Evolutionary conservation across 2,888 invertebrate species (phyloP).

Genomic region (Diploptera punctata): DNA sequence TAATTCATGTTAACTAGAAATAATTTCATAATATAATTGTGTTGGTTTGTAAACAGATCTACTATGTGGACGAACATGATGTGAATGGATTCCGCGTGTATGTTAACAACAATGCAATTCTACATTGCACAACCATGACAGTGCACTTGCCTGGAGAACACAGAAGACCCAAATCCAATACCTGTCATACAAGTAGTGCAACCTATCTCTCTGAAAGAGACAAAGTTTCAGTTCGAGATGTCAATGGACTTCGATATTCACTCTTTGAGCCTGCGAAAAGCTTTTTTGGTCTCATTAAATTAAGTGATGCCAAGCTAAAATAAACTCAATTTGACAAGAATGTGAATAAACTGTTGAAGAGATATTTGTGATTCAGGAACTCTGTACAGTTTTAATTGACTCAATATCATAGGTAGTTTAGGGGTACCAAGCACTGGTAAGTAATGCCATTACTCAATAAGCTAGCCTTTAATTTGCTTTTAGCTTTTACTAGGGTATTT

Average conservation of each 20-base stretch:
- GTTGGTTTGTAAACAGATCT: conserved; percentile 62
- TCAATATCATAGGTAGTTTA: no score
- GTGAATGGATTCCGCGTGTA: conserved; percentile 77
- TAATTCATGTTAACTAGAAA: no score
- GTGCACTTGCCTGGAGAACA: conserved; percentile 58
- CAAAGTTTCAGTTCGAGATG: conserved; percentile 70
- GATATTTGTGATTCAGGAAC: no score
- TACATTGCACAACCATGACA: conserved; percentile 77
- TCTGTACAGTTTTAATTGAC: no score
- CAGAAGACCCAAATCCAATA: conserved; percentile 67
- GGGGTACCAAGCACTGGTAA: no score
- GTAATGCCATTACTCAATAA: no score
- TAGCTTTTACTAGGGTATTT: no score
- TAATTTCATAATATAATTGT: background rate
- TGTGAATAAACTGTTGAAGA: no score
- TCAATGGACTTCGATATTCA: conserved; percentile 70
- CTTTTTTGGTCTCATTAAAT: conserved; percentile 81
- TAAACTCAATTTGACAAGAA: no score
- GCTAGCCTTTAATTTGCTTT: no score
- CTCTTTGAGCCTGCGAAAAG: conserved; percentile 78
- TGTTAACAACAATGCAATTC: conserved; percentile 64
- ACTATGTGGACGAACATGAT: conserved; percentile 79
- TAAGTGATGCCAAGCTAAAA: conserved; percentile 60
- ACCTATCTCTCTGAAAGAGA: conserved; percentile 70
- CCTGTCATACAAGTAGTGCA: conserved; percentile 76